Conservation (phyloP, 2,888 invertebrate genomes). For the Dryobota labecula region DNA sequence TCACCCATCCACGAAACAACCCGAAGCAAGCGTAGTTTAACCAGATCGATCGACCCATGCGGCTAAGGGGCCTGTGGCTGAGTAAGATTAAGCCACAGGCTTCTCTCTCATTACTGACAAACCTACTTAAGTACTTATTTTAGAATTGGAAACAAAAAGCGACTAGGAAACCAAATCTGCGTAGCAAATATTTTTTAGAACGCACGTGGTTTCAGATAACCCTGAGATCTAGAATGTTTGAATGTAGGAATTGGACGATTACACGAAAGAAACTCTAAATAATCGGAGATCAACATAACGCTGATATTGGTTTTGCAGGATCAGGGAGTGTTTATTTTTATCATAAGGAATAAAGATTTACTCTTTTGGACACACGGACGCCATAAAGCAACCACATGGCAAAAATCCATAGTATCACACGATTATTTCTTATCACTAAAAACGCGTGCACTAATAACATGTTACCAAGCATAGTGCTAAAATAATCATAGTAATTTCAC, state of each 20-base stretch:
- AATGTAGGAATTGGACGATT: not conserved
- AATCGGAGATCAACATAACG: not conserved
- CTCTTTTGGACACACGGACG: too few species aligned
- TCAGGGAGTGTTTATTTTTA: not conserved
- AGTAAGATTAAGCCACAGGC: too few species aligned
- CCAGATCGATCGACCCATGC: too few species aligned
- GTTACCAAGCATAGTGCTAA: slow-evolving; percentile 19
- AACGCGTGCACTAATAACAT: slow-evolving; percentile 24
- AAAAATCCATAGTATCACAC: slow-evolving; percentile 10
- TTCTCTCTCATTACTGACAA: too few species aligned
- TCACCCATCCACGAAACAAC: too few species aligned
- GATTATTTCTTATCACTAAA: slow-evolving; percentile 46
- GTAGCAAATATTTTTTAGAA: not conserved
- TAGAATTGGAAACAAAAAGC: not conserved
- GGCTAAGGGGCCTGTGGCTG: too few species aligned
- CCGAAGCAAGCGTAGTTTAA: too few species aligned
- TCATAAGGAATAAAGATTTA: not conserved
- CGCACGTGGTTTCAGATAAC: slow-evolving; percentile 5
- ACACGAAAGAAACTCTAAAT: not conserved
- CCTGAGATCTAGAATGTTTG: not conserved
- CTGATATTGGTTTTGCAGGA: not conserved
- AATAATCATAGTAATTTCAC: slow-evolving; percentile 45
- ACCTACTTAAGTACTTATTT: too few species aligned
- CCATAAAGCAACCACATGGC: slow-evolving; percentile 29
- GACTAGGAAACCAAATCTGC: not conserved